These are phyloP conservation scores for Mesocentrotus franciscanus DNA, from an alignment of 53 echinoderm and acorn worm genomes.

Conservation along the genomic window DNA sequence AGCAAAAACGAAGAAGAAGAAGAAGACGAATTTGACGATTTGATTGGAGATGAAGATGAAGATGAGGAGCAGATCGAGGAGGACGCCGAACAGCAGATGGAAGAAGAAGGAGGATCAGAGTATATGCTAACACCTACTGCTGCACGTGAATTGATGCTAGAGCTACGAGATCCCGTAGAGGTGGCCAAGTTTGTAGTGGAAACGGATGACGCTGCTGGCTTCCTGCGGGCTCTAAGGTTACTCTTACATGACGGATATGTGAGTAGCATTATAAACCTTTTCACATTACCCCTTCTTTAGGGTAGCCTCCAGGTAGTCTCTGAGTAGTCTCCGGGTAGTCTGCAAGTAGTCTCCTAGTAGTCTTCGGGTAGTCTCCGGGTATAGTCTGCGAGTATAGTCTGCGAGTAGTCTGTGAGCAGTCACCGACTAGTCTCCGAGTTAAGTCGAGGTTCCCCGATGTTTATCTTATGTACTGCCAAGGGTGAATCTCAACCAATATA, in stretches of 20 bases:
- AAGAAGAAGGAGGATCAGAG: constrained; percentile 8
- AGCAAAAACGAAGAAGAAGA: constrained; percentile 36
- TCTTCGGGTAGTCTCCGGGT: not conserved
- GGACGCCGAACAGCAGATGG: constrained; percentile 10
- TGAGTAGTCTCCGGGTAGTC: not conserved
- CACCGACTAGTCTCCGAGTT: too few relatives aligned
- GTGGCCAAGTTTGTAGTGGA: constrained; percentile 74
- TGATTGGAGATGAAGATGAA: constrained; percentile 45
- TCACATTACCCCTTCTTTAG: not conserved
- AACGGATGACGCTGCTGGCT: constrained; percentile 74
- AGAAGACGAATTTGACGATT: not conserved
- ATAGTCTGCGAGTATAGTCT: not conserved
- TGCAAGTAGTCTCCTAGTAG: not conserved
- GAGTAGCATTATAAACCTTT: not conserved
- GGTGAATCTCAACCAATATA: too few relatives aligned
- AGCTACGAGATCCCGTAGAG: constrained; percentile 67
- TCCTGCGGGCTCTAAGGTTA: constrained; percentile 69
- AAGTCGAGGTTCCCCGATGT: not conserved
- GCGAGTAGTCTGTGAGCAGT: not conserved
- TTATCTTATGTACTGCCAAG: not conserved
- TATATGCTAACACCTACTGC: constrained; percentile 67
- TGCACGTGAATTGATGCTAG: constrained; percentile 72
- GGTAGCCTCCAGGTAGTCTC: not conserved
- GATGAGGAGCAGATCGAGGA: constrained; percentile 20
- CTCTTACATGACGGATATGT: constrained; percentile 75